These are phyloP conservation scores for Zaprionus davidi DNA, from an alignment of 1,140 invertebrate species.

Conservation along the genomic window DNA sequence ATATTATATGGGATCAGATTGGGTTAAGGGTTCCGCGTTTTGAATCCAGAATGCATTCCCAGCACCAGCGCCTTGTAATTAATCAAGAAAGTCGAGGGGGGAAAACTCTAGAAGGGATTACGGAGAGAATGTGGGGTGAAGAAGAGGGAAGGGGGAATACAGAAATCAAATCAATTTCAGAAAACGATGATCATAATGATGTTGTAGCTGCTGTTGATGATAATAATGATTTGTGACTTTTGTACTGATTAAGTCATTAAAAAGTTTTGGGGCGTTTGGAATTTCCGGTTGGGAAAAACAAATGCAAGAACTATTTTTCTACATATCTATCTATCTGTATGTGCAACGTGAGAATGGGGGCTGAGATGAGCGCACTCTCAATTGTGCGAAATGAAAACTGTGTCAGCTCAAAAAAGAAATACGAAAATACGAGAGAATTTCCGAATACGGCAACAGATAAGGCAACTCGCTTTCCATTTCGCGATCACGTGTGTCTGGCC, in stretches of 20 bases:
- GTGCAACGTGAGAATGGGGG: slow-evolving; percentile 59
- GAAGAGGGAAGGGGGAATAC: not conserved
- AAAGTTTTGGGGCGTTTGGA: slow-evolving; percentile 15
- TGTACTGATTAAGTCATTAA: slow-evolving; percentile 56
- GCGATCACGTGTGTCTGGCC: slow-evolving; percentile 63
- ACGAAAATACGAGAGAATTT: slow-evolving; percentile 2
- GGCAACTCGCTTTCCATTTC: slow-evolving; percentile 68
- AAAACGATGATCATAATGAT: slow-evolving; percentile 20
- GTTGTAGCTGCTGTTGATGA: slow-evolving; percentile 4
- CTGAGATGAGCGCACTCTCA: slow-evolving; percentile 16
- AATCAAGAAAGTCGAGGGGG: slow-evolving; percentile 51
- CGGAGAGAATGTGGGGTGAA: no score
- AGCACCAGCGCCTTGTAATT: slow-evolving; percentile 56
- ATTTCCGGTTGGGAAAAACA: slow-evolving; percentile 27
- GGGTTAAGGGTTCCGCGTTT: slow-evolving; percentile 38
- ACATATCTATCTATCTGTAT: slow-evolving; percentile 10
- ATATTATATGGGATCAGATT: slow-evolving; percentile 30
- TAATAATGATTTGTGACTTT: slow-evolving; percentile 40
- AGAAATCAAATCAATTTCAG: slow-evolving; percentile 39
- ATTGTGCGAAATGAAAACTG: slow-evolving; percentile 56
- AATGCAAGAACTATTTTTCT: slow-evolving; percentile 10
- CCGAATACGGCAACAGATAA: slow-evolving; percentile 21
- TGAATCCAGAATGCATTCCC: slow-evolving; percentile 9
- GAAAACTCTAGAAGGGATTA: not conserved
- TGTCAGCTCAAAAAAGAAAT: slow-evolving; percentile 54